Percentiles rank a stretch among this genome's conserved stretches.
phyloP scores from a whole-genome alignment of 2,113 vertebrate species.

The Fukomys damarensis region DNA sequence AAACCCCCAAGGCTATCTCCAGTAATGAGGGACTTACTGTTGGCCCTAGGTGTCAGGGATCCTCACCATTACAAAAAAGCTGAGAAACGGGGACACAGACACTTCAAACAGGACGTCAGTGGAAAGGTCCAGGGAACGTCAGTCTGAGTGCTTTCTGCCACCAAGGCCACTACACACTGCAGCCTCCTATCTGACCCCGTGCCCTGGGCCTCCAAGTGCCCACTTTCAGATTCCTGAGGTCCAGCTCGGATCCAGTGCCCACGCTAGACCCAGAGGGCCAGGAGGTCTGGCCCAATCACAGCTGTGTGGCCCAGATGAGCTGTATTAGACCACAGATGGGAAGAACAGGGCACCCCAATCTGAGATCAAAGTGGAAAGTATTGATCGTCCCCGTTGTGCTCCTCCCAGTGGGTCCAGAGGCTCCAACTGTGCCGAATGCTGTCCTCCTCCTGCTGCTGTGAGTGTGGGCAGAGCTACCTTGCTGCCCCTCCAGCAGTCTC shows the following conservation, averaged over 20 bases:
- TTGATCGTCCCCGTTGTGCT: fast-evolving
- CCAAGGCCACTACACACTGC: fast-evolving
- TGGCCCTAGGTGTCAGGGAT: neutral
- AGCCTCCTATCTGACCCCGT: neutral
- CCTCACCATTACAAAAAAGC: neutral
- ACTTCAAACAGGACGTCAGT: neutral
- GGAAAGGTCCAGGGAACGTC: neutral
- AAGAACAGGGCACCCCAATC: neutral
- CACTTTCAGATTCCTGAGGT: neutral
- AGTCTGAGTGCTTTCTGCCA: fast-evolving
- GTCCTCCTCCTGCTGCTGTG: neutral
- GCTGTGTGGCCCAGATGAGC: neutral
- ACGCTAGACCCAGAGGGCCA: neutral
- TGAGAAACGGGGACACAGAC: neutral
- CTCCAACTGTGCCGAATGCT: fast-evolving
- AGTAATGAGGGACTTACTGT: neutral
- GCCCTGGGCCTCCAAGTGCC: fast-evolving
- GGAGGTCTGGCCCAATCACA: too few species aligned
- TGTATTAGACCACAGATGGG: fast-evolving
- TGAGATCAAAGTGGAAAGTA: neutral
- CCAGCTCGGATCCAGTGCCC: neutral
- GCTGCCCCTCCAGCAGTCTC: slow-evolving; percentile 18
- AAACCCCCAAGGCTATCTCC: neutral
- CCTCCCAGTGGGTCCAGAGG: neutral
- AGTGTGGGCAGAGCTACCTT: neutral